Percentiles rank a stretch among this genome's conserved stretches.
These are phyloP conservation scores for Apamea sordens DNA, from an alignment of 2,888 invertebrate species.

Conservation along the genomic window DNA sequence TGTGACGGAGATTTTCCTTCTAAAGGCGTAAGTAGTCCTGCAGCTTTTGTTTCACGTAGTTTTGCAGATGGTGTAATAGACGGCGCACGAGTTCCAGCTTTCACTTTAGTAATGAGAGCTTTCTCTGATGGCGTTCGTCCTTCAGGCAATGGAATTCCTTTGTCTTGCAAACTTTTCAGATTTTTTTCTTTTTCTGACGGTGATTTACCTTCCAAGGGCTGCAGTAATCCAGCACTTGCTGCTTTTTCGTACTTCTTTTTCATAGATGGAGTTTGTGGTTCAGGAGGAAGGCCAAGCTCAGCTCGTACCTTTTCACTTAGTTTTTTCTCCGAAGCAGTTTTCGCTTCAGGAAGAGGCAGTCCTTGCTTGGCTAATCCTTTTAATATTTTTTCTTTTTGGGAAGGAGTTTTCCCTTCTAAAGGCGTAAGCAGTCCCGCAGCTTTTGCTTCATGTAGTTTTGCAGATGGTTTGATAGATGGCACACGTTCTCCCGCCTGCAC, in stretches of 20 bases:
- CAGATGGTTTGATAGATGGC: background rate
- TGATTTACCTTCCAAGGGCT: constrained; percentile 65
- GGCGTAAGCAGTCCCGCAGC: background rate
- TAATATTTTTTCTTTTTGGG: constrained; percentile 59
- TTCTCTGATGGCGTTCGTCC: constrained; percentile 47
- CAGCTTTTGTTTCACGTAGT: constrained; percentile 55
- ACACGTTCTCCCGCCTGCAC: background rate
- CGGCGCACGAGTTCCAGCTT: constrained; percentile 1
- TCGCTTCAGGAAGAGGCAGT: constrained; percentile 64
- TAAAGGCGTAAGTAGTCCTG: background rate
- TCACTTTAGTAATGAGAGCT: constrained; percentile 45
- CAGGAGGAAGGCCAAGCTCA: constrained; percentile 28
- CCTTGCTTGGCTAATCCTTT: constrained; percentile 61
- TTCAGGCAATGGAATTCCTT: constrained; percentile 66
- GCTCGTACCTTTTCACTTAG: background rate
- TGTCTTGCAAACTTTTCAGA: constrained; percentile 47
- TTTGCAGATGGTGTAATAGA: constrained; percentile 9
- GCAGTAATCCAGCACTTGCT: constrained; percentile 4
- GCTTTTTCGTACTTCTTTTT: background rate
- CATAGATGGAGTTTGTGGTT: constrained; percentile 52
- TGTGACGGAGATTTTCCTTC: background rate
- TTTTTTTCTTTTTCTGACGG: constrained; percentile 62
- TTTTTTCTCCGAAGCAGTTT: constrained; percentile 1
- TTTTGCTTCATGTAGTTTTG: background rate
- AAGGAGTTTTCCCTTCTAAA: background rate